These are phyloP conservation scores for Siniperca undulata DNA, from an alignment of 2,797 vertebrate species.

Conservation along the genomic window DNA sequence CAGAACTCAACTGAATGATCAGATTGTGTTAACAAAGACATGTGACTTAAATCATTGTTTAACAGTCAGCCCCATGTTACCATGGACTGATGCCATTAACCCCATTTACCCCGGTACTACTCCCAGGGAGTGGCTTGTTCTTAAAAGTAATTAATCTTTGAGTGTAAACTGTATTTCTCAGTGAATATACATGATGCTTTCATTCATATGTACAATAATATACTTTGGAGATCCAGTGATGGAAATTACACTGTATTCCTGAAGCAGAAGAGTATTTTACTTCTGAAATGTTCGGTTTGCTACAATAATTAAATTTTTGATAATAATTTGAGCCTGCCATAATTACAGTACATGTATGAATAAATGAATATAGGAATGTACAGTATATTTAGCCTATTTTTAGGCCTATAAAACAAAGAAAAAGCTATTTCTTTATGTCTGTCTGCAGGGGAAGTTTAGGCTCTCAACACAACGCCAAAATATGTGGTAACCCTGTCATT, in stretches of 20 bases:
- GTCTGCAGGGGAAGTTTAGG: background rate
- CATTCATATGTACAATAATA: background rate
- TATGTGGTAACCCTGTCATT: background rate
- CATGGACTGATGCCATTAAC: too few species aligned
- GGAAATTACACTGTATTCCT: background rate
- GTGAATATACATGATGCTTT: background rate
- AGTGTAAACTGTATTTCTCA: background rate
- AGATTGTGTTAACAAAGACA: background rate
- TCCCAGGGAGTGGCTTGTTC: background rate
- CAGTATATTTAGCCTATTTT: too few species aligned
- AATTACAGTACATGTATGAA: too few species aligned
- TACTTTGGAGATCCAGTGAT: too few species aligned
- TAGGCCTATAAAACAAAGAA: too few species aligned
- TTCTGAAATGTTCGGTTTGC: too few species aligned
- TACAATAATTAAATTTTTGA: too few species aligned
- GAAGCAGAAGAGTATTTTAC: too few species aligned
- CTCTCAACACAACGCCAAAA: background rate
- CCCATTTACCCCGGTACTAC: background rate
- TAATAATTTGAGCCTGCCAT: too few species aligned
- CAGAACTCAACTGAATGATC: background rate
- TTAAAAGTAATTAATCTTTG: background rate
- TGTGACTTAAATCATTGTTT: constrained; percentile 42
- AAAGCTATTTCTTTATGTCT: too few species aligned
- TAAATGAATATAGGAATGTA: too few species aligned
- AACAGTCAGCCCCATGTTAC: constrained; percentile 13